Evolutionary conservation across 64 coral and sea anemone genomes (phyloP).

Genomic region (Montipora foliosa): DNA sequence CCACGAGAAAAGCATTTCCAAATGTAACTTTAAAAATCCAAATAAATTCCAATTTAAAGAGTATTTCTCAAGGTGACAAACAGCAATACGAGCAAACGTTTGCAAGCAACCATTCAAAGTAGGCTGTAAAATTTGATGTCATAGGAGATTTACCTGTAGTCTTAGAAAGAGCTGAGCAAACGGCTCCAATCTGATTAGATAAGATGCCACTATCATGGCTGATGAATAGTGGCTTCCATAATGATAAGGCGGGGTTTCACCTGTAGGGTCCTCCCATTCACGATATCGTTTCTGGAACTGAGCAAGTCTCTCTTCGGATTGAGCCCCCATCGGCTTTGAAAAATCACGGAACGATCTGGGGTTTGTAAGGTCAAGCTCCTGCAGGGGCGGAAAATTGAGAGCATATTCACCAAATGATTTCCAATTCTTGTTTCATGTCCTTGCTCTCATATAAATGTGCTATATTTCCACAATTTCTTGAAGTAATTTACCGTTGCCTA

Average conservation of each 20-base stretch:
- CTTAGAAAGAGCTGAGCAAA: conserved; percentile 95
- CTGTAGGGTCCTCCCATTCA: conserved; percentile 95
- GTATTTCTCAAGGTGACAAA: too few relatives aligned
- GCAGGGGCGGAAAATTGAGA: not conserved
- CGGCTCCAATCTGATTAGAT: conserved; percentile 96
- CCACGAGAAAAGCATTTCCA: too few relatives aligned
- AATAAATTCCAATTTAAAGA: too few relatives aligned
- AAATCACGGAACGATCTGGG: conserved; percentile 91
- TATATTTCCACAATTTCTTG: not conserved
- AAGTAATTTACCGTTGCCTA: not conserved
- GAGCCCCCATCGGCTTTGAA: conserved; percentile 97
- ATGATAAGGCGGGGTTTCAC: conserved; percentile 93
- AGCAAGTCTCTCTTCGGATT: conserved; percentile 68
- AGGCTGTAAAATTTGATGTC: too few relatives aligned
- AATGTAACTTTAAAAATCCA: too few relatives aligned
- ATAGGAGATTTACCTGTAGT: conserved; percentile 72
- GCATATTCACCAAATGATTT: not conserved
- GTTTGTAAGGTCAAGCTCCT: conserved; percentile 91
- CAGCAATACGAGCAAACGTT: too few relatives aligned
- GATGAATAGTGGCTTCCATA: conserved; percentile 98
- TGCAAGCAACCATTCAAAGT: too few relatives aligned
- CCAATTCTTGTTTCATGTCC: too few relatives aligned
- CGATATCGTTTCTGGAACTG: conserved; percentile 87
- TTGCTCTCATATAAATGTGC: not conserved
- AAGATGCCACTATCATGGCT: conserved; percentile 96